Evolutionary conservation across 2,797 vertebrate species (phyloP), one percentile per base, ranked within the genome.

Genomic region (Lepus oiostolus): DNA sequence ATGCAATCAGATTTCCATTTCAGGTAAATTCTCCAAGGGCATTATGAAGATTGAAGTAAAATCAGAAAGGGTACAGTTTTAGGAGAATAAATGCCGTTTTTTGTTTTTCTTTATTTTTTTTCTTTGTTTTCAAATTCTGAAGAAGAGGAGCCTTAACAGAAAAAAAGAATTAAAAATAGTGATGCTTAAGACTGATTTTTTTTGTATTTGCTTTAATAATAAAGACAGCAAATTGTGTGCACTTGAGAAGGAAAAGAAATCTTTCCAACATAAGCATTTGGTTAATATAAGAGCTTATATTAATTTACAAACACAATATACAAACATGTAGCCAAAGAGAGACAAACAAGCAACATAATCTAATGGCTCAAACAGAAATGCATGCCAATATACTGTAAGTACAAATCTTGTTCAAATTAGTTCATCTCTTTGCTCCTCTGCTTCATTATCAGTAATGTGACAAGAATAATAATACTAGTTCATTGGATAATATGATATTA

Each of bases 61-160:
- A 82, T 9, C 75, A 30, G 58, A n/a, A 52, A 63, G 47, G 22
- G 30, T 65, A 4, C 47, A 47, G 8, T 54, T 4, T 60, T 47
- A 24, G 19, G 35, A 72, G 62, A 67, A 90, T 2, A 80, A 72
- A 63, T 35, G 35, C 42, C 7, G 42, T 8, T 9, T 47, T 47
- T 47, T 35, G 35, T 35, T 35, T 35, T 35, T 35, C 35, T 7
- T 77, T 52, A 9, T 19, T 54, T 58, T 16, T 58, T 58, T 5
- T 42, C 38, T 86, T 85, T 38, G 16, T 80, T 74, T 13, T 88
- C 28, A 86, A 68, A 63, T 89, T 94, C 32, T 52, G 70, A 58
- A 67, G 13, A 32, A 87, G 19, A 63, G 4, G 4, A 16, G 5
- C 58, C 68, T 42, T 4, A 0, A 32, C 85, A n/a, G 47, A 60